Percentiles rank a stretch among this genome's conserved stretches.
Conservation (phyloP, 2,888 invertebrate species). For the Parthenolecanium corni region DNA sequence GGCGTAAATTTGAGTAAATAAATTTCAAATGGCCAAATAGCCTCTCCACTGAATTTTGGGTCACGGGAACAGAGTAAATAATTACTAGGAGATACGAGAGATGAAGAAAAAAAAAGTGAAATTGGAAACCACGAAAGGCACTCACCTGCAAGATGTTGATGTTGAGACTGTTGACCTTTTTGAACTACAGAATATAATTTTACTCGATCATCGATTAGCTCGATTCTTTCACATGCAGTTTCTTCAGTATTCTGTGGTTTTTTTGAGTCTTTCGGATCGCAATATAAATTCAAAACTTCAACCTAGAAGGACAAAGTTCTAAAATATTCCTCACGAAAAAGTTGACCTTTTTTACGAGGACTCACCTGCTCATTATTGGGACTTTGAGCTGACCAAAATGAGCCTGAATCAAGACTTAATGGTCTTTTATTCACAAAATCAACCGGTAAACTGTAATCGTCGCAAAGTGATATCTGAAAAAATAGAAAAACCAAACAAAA, state of each 20-base stretch:
- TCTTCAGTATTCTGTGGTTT: not conserved
- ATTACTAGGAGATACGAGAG: too few species aligned
- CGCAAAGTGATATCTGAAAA: constrained; percentile 70
- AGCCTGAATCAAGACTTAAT: constrained; percentile 35
- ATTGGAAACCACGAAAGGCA: too few species aligned
- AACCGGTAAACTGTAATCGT: constrained; percentile 75
- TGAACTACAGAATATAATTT: constrained; percentile 16
- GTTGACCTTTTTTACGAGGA: constrained; percentile 6
- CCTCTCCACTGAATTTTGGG: too few species aligned
- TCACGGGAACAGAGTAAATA: too few species aligned
- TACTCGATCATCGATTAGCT: not conserved
- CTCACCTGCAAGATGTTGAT: constrained; percentile 19
- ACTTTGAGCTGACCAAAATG: constrained; percentile 37
- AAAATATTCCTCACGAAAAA: not conserved
- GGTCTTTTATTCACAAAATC: constrained; percentile 64
- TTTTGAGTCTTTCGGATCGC: constrained; percentile 53
- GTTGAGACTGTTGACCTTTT: constrained; percentile 10
- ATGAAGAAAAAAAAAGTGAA: too few species aligned
- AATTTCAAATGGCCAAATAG: too few species aligned
- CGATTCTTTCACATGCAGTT: not conserved
- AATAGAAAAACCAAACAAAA: too few species aligned
- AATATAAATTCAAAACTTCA: constrained; percentile 60
- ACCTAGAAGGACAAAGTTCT: constrained; percentile 43
- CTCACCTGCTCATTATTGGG: constrained; percentile 45
- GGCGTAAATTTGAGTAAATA: too few species aligned